phyloP scores from a whole-genome alignment of 2,113 vertebrate genomes.

The Erinaceus europaeus region DNA sequence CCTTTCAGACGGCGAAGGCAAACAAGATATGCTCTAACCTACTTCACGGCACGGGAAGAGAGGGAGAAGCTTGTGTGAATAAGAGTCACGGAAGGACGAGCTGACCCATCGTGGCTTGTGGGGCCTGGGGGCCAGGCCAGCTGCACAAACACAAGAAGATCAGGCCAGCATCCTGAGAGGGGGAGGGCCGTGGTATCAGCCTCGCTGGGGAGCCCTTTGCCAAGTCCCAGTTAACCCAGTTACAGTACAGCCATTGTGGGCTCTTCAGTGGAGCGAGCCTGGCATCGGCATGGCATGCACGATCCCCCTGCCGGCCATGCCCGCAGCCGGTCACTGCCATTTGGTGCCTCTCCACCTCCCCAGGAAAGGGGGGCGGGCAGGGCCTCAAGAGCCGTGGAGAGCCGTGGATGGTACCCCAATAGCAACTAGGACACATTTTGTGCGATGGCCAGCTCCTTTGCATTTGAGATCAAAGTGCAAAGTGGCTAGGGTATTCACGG shows the following conservation, averaged over 20 bases:
- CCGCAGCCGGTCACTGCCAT: constrained; percentile 66
- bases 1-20: constrained; percentile 74
- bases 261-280: constrained; percentile 71
- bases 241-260: constrained; percentile 73
- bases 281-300: constrained; percentile 66
- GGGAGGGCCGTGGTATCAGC: constrained; percentile 66
- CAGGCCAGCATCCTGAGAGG: constrained; percentile 74
- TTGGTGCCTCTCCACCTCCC: constrained; percentile 59
- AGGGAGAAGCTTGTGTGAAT: constrained; percentile 63
- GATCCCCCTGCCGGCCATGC: constrained; percentile 63
- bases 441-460: constrained; percentile 72
- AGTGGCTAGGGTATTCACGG: constrained; percentile 74
- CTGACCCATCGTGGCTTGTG: constrained; percentile 62
- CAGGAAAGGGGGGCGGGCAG: constrained; percentile 70
- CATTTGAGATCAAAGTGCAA: constrained; percentile 76
- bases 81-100: constrained; percentile 66
- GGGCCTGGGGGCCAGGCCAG: constrained; percentile 54
- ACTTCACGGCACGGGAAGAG: constrained; percentile 68
- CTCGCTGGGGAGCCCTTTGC: constrained; percentile 54
- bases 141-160: constrained; percentile 74
- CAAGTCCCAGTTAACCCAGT: constrained; percentile 74
- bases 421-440: constrained; percentile 73
- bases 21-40: constrained; percentile 72
- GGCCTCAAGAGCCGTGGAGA: constrained; percentile 56
- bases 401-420: constrained; percentile 58